phyloP scores from a whole-genome alignment of 1,140 invertebrate genomes.

The Drosophila baimaii region DNA sequence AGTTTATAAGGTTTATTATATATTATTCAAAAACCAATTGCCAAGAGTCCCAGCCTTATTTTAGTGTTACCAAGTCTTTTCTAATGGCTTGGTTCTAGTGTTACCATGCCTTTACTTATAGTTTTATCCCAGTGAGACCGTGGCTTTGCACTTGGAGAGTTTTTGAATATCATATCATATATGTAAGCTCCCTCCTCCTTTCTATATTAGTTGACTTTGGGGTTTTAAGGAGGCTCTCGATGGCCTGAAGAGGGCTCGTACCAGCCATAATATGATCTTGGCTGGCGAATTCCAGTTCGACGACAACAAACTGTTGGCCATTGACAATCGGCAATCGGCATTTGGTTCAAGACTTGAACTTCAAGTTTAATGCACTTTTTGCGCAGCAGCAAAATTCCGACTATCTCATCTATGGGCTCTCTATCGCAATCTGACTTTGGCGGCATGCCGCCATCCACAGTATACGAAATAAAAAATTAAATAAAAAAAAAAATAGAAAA shows the following conservation, averaged over 20 bases:
- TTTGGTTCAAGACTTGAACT: slow-evolving; percentile 51
- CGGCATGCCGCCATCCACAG: slow-evolving; percentile 54
- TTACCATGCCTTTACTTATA: neutral
- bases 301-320: slow-evolving; percentile 8
- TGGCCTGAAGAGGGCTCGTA: slow-evolving; percentile 14
- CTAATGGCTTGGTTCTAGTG: too few species aligned
- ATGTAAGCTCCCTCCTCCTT: neutral
- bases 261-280: slow-evolving; percentile 12
- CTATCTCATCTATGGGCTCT: slow-evolving; percentile 40
- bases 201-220: neutral
- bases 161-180: neutral
- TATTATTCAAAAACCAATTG: too few species aligned
- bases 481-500: neutral
- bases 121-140: neutral
- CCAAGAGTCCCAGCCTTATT: too few species aligned
- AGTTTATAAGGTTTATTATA: too few species aligned
- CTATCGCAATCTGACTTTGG: slow-evolving; percentile 46
- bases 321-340: slow-evolving; percentile 22
- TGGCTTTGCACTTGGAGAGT: neutral
- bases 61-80: too few species aligned
- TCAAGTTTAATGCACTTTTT: slow-evolving; percentile 70
- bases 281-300: slow-evolving; percentile 9
- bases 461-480: neutral
- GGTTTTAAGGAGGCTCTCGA: neutral
- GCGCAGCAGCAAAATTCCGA: slow-evolving; percentile 51